Evolutionary conservation across 1,140 invertebrate genomes (phyloP).

Genomic region (Drosophila truncata): DNA sequence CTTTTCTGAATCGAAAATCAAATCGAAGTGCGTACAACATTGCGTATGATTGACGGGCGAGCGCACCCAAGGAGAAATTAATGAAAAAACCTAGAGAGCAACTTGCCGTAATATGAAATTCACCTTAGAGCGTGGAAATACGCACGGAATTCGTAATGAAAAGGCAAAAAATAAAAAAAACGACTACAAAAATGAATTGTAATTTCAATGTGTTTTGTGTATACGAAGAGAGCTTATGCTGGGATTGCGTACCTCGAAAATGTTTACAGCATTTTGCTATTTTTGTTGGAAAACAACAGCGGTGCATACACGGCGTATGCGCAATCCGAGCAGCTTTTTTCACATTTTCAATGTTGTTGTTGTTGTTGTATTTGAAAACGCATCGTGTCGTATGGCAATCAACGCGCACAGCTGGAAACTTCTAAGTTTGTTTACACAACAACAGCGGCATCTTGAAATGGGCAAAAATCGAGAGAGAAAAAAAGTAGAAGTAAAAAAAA

Average conservation of each 20-base stretch:
- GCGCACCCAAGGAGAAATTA: constrained; percentile 49
- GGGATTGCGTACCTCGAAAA: constrained; percentile 51
- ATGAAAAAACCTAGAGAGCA: constrained; percentile 31
- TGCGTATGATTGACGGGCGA: constrained; percentile 72
- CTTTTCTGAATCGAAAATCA: constrained; percentile 24
- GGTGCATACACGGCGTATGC: constrained; percentile 55
- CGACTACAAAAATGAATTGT: constrained; percentile 59
- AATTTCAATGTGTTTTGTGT: constrained; percentile 62
- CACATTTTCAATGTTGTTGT: constrained; percentile 7
- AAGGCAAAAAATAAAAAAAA: constrained; percentile 38
- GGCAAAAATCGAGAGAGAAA: constrained; percentile 36
- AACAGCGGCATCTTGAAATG: constrained; percentile 49
- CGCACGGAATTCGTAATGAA: constrained; percentile 71
- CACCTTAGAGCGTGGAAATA: constrained; percentile 66
- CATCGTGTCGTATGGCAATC: constrained; percentile 79
- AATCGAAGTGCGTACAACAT: constrained; percentile 30
- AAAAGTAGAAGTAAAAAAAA: background rate
- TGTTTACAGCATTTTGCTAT: constrained; percentile 71
- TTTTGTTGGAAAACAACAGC: constrained; percentile 51
- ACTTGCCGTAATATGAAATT: constrained; percentile 58
- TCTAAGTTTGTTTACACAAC: constrained; percentile 71
- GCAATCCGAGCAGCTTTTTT: constrained; percentile 46
- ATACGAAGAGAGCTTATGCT: constrained; percentile 15
- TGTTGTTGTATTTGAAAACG: constrained; percentile 71
- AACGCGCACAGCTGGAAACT: constrained; percentile 77